phyloP scores from a whole-genome alignment of 2,888 invertebrate genomes.

The Synanthedon andrenaeformis region DNA sequence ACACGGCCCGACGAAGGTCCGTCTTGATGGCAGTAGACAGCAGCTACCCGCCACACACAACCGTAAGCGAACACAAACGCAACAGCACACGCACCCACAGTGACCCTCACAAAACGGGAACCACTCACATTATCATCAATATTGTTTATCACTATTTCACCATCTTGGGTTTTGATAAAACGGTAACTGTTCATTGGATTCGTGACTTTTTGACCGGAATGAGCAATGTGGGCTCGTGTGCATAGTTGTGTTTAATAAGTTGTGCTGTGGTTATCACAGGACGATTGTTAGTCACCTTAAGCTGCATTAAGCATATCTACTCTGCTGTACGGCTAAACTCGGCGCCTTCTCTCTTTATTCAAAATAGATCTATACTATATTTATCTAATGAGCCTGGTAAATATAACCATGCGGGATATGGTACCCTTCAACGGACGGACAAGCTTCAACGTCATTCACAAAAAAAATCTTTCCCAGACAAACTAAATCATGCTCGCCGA shows the following conservation, averaged over 20 bases:
- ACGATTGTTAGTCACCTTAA: constrained; percentile 35
- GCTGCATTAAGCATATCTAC: constrained; percentile 2
- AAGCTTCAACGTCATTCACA: neutral
- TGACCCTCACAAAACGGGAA: constrained; percentile 1
- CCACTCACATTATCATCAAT: no score
- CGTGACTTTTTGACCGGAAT: no score
- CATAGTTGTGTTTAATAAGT: constrained; percentile 18
- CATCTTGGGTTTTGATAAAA: no score
- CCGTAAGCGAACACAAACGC: constrained; percentile 14
- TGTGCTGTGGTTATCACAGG: constrained; percentile 33
- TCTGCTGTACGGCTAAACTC: no score
- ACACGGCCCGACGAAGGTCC: constrained; percentile 71
- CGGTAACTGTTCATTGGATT: no score
- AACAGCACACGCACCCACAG: constrained; percentile 3
- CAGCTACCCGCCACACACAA: constrained; percentile 68
- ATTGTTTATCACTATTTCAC: no score
- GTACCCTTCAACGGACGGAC: neutral
- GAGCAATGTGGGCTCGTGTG: constrained; percentile 11
- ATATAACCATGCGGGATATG: neutral
- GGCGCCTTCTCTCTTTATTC: no score
- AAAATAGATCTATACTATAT: no score
- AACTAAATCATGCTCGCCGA: neutral
- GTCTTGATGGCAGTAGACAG: constrained; percentile 83
- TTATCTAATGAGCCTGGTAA: neutral
- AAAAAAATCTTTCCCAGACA: neutral